Evolutionary conservation across 2,888 invertebrate species (phyloP).

Genomic region (Ophonus ardosiacus): DNA sequence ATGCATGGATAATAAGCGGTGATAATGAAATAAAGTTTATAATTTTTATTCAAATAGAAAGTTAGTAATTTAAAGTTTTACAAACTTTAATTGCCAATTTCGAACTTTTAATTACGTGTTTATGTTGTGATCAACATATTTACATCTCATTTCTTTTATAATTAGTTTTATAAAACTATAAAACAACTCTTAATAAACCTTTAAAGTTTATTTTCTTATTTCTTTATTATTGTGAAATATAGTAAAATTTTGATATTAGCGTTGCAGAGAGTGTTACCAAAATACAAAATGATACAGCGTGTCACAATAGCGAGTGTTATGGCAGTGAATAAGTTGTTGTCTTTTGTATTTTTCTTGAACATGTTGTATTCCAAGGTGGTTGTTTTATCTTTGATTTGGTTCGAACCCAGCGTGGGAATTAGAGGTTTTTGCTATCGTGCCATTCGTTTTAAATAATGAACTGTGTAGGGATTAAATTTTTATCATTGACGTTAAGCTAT

Average conservation of each 20-base stretch:
- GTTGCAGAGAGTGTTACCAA: too few species aligned
- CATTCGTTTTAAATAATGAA: conserved; percentile 55
- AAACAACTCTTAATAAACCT: too few species aligned
- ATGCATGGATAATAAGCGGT: too few species aligned
- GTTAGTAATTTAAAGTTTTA: not conserved
- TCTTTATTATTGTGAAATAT: too few species aligned
- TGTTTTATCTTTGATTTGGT: conserved; percentile 53
- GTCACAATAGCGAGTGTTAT: not conserved
- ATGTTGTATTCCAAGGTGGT: conserved; percentile 59
- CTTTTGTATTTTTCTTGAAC: conserved; percentile 42
- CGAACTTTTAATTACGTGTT: not conserved
- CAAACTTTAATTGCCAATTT: not conserved
- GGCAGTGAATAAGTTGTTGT: conserved; percentile 40
- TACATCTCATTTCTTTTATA: too few species aligned
- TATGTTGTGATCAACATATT: not conserved
- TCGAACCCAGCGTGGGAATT: conserved; percentile 27
- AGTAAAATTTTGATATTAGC: too few species aligned
- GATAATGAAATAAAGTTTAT: too few species aligned
- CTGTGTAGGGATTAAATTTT: conserved; percentile 56
- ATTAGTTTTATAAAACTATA: too few species aligned
- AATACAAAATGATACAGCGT: not conserved
- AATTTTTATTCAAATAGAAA: not conserved
- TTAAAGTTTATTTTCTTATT: too few species aligned
- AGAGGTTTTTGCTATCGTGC: conserved; percentile 58
- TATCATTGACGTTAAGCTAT: conserved; percentile 59